These are phyloP conservation scores for Hydrolagus affinis DNA, from an alignment of 2,113 vertebrate genomes.

Conservation along the genomic window DNA sequence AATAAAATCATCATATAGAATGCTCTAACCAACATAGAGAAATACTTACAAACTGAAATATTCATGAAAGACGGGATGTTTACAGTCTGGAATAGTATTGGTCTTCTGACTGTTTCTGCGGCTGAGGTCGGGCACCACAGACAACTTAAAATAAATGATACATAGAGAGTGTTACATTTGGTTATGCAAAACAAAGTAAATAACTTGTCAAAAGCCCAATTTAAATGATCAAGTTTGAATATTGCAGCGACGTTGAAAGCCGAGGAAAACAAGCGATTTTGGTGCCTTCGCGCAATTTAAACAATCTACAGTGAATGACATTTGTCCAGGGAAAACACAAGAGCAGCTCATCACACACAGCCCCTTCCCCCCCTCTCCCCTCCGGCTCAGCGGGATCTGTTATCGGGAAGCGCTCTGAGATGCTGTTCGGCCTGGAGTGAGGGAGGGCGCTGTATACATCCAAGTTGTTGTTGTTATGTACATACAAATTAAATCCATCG, in stretches of 20 bases:
- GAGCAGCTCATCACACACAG: no score
- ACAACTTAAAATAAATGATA: slow-evolving; percentile 42
- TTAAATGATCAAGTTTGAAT: neutral
- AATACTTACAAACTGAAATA: slow-evolving; percentile 60
- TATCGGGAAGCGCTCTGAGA: no score
- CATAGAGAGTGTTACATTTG: neutral
- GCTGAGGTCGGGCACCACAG: slow-evolving; percentile 51
- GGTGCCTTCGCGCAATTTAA: neutral
- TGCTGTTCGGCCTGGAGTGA: no score
- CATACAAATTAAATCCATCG: no score
- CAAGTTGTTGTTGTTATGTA: no score
- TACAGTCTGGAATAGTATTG: slow-evolving; percentile 47
- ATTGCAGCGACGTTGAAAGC: neutral
- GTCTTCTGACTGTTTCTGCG: slow-evolving; percentile 49
- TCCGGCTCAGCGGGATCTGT: no score
- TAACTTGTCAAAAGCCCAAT: neutral
- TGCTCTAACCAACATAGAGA: neutral
- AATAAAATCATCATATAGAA: neutral
- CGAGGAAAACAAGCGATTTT: neutral
- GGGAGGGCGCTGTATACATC: no score
- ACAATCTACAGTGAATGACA: neutral
- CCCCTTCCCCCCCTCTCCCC: no score
- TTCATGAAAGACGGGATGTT: slow-evolving; percentile 53
- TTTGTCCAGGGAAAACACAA: no score
- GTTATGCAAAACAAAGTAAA: neutral